Percentiles rank a stretch among this genome's conserved stretches.
phyloP scores from a whole-genome alignment of 92 coral and sea anemone species.

The Galaxea fascicularis region DNA sequence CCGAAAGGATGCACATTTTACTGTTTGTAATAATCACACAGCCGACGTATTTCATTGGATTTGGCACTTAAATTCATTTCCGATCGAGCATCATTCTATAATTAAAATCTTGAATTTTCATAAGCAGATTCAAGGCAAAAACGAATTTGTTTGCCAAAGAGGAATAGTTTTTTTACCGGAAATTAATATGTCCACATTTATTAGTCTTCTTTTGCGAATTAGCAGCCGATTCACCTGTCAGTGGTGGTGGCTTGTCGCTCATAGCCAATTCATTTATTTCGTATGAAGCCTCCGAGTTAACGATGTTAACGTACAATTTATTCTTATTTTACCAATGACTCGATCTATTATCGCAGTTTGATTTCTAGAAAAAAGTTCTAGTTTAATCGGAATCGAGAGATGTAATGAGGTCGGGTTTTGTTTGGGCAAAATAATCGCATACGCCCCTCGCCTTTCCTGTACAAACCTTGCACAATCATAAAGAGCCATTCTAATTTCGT shows the following conservation, averaged over 20 bases:
- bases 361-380: slow-evolving; percentile 4
- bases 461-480: neutral
- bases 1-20: slow-evolving; percentile 51
- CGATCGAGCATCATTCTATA: slow-evolving; percentile 71
- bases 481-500: neutral
- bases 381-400: neutral
- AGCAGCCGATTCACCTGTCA: slow-evolving; percentile 80
- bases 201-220: slow-evolving; percentile 89
- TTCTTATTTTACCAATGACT: slow-evolving; percentile 37
- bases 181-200: slow-evolving; percentile 78
- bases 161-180: slow-evolving; percentile 82
- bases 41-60: slow-evolving; percentile 29
- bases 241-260: slow-evolving; percentile 37
- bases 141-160: slow-evolving; percentile 69
- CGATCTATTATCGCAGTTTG: slow-evolving; percentile 3
- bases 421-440: slow-evolving; percentile 15
- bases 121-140: slow-evolving; percentile 58
- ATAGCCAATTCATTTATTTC: slow-evolving; percentile 79
- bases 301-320: slow-evolving; percentile 39
- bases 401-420: slow-evolving; percentile 1
- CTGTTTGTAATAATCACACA: slow-evolving; percentile 30
- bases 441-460: slow-evolving; percentile 14
- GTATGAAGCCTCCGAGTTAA: slow-evolving; percentile 59
- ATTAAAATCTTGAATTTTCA: slow-evolving; percentile 72
- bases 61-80: slow-evolving; percentile 65